Percentiles rank a stretch among this genome's conserved stretches.
Conservation (phyloP, 1,140 invertebrate genomes). For the Nymphalis io region DNA sequence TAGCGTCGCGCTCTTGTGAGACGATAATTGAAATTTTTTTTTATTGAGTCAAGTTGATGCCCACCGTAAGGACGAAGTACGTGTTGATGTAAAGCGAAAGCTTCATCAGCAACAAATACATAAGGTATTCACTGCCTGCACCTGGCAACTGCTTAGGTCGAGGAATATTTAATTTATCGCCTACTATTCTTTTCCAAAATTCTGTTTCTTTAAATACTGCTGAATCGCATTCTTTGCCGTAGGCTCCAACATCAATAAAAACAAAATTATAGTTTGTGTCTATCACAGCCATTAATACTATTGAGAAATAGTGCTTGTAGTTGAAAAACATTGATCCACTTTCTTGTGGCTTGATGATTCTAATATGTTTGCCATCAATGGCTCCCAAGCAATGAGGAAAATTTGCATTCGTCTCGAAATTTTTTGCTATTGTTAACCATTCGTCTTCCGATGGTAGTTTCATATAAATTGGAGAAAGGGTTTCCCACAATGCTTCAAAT, state of each 20-base stretch:
- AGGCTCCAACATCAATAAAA: too few relatives aligned
- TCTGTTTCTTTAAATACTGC: constrained; percentile 39
- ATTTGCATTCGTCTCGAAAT: constrained; percentile 43
- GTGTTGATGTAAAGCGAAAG: too few relatives aligned
- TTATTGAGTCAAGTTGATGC: constrained; percentile 48
- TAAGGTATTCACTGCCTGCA: constrained; percentile 21
- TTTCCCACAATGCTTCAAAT: constrained; percentile 55
- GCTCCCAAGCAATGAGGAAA: too few relatives aligned
- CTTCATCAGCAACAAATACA: constrained; percentile 25
- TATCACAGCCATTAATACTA: too few relatives aligned
- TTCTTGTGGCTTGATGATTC: constrained; percentile 14
- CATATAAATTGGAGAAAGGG: constrained; percentile 38
- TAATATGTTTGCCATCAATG: too few relatives aligned
- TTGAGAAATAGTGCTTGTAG: constrained; percentile 52
- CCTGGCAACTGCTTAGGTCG: too few relatives aligned
- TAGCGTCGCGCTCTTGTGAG: constrained; percentile 47
- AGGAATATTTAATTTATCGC: constrained; percentile 13
- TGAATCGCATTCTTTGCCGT: too few relatives aligned
- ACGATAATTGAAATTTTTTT: constrained; percentile 75
- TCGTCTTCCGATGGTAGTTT: constrained; percentile 47
- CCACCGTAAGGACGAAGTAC: constrained; percentile 52
- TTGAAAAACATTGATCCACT: constrained; percentile 59
- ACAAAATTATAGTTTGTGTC: too few relatives aligned
- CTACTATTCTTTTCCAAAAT: constrained; percentile 34
- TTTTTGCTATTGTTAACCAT: constrained; percentile 50